These are phyloP conservation scores for Macrophya alboannulata DNA, from an alignment of 2,888 invertebrate genomes.

Conservation along the genomic window DNA sequence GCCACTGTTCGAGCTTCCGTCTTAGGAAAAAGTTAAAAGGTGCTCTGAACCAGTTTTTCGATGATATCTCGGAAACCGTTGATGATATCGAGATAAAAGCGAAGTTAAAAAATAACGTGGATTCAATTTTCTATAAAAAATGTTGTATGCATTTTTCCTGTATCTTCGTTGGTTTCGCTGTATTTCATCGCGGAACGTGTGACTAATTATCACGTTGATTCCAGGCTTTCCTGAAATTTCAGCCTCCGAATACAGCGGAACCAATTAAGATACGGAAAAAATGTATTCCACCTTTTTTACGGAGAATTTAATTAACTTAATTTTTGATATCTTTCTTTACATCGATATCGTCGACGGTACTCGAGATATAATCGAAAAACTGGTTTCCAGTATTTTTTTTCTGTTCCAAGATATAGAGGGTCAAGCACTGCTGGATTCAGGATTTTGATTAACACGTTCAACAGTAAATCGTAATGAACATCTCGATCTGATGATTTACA, in stretches of 20 bases:
- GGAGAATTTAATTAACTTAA: background rate
- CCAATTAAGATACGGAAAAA: background rate
- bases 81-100: background rate
- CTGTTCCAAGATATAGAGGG: too few species aligned
- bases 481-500: background rate
- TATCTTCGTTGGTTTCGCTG: background rate
- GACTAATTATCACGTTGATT: background rate
- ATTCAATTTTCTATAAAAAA: background rate
- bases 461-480: background rate
- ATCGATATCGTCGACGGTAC: background rate
- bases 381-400: background rate
- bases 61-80: background rate
- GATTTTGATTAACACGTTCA: too few species aligned
- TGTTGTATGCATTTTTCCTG: background rate
- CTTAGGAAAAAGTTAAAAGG: background rate
- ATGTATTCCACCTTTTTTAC: background rate
- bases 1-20: background rate
- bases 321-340: background rate
- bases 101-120: background rate
- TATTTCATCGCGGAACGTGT: background rate
- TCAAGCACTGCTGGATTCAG: too few species aligned
- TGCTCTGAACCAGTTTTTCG: background rate
- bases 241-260: background rate
- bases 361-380: background rate
- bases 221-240: background rate